Evolutionary conservation across 1,140 invertebrate species (phyloP).

Genomic region (Sycophaga agraensis): DNA sequence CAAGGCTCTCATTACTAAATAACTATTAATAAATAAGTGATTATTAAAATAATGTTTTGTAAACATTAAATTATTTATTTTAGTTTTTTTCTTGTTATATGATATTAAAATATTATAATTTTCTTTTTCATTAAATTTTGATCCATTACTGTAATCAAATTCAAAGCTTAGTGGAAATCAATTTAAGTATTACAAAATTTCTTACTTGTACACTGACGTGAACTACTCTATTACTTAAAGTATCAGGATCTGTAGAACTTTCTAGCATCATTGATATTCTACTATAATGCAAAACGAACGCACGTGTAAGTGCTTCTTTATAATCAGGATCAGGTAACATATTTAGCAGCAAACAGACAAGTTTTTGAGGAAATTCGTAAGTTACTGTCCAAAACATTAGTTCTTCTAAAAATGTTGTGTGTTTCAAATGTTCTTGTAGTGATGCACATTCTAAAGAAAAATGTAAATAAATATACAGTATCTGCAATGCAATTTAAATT

Average conservation of each 20-base stretch:
- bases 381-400: slow-evolving; percentile 97
- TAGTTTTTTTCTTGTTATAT: too few species aligned
- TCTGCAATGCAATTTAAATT: too few species aligned
- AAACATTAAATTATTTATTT: too few species aligned
- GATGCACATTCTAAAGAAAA: slow-evolving; percentile 70
- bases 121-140: too few species aligned
- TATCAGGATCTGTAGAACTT: slow-evolving; percentile 81
- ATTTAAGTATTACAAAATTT: too few species aligned
- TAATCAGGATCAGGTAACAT: slow-evolving; percentile 94
- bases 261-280: slow-evolving; percentile 90
- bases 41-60: neutral
- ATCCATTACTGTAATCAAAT: too few species aligned
- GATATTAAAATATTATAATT: too few species aligned
- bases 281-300: slow-evolving; percentile 95
- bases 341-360: slow-evolving; percentile 93
- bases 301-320: slow-evolving; percentile 90
- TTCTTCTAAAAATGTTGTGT: slow-evolving; percentile 90
- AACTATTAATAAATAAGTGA: slow-evolving; percentile 58
- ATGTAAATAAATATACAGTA: too few species aligned
- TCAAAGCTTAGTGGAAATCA: too few species aligned
- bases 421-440: slow-evolving; percentile 74
- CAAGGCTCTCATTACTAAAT: slow-evolving; percentile 91
- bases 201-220: slow-evolving; percentile 88
- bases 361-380: slow-evolving; percentile 95
- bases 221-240: slow-evolving; percentile 90